Percentiles rank a stretch among this genome's conserved stretches.
Conservation (phyloP, 2,888 invertebrate species). For the Morpho achilles region DNA sequence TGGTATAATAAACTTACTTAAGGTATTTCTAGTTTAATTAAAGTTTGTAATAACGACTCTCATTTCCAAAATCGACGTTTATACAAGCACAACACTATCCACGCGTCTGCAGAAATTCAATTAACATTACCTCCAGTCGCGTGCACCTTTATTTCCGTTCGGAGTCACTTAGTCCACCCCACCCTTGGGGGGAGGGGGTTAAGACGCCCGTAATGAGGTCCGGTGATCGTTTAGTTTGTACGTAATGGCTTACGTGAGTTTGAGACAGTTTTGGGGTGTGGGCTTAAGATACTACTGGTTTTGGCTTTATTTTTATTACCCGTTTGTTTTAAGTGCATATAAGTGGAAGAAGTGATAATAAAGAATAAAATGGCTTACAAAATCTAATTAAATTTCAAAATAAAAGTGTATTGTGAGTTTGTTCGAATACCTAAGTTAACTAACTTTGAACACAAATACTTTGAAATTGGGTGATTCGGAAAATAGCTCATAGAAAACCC, state of each 20-base stretch:
- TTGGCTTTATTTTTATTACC: constrained; percentile 25
- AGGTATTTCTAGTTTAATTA: too few relatives aligned
- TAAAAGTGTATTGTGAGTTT: too few relatives aligned
- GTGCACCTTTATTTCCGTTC: constrained; percentile 80
- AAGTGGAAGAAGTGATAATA: constrained; percentile 1
- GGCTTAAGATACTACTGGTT: constrained; percentile 27
- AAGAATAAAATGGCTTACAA: too few relatives aligned
- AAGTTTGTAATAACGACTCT: too few relatives aligned
- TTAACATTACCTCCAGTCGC: constrained; percentile 81
- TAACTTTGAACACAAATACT: too few relatives aligned
- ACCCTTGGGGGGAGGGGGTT: constrained; percentile 32
- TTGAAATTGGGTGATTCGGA: too few relatives aligned
- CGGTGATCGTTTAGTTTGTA: constrained; percentile 75
- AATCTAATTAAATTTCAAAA: too few relatives aligned
- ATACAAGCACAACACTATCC: constrained; percentile 42
- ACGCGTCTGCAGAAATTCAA: constrained; percentile 78
- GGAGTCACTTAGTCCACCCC: constrained; percentile 69
- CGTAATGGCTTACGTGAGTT: constrained; percentile 73
- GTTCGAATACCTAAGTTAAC: too few relatives aligned
- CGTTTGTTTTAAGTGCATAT: constrained; percentile 17
- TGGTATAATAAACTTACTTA: too few relatives aligned
- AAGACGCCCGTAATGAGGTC: constrained; percentile 75
- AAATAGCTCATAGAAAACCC: too few relatives aligned
- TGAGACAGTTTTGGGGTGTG: constrained; percentile 33
- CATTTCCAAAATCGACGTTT: constrained; percentile 14